Base-by-base conservation (phyloP, 2,888 invertebrate genomes). In the Luffia ferchaultella region DNA sequence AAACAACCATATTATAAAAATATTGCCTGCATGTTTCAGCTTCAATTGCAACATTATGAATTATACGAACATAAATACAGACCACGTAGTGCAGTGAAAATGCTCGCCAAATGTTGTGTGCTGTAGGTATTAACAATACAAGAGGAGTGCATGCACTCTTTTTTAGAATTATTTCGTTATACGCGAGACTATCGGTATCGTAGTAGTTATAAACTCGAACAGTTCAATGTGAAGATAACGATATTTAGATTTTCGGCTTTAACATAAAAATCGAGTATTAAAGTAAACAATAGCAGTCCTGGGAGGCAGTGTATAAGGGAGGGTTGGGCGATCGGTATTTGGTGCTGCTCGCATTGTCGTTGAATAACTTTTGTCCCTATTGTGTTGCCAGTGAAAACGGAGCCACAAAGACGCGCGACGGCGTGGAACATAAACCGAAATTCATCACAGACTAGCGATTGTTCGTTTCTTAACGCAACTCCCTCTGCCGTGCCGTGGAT, bases 291-390 rank as follows among this genome's bases (percentile, higher is more conserved):
- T 76, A 74, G 76, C 69, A 72, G 59, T 45, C 49, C 18, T 19
- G 51, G 49, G 42, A 49, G 50, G 30, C 48, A 46, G 49, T 49
- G 53, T 48, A 20, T 18, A 12, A 44, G 45, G 30, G 16, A 18
- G 68, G 66, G 64, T 12, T 12, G 66, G 61, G 60, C 79, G 84
- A 82, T 84, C 82, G 83, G 83, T 83, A 84, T 85, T 84, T 79
- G 82, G 83, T 78, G 79, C n/a, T n/a, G n/a, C 75, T 78, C 79
- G 82, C 77, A 83, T 82, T 84, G 84, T 84, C 78, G 80, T 76
- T 75, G 80, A 79, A 80, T 82, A 84, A 85, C 84, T 84, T 84
- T 84, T 85, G 85, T 84, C 79, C 83, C 84, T 77, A 83, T 85
- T 84, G 82, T 83, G 78, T 76, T 60, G 74, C 73, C 30, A 30